Base-by-base conservation (phyloP, 2,888 invertebrate genomes). In the Conistra vaccinii region DNA sequence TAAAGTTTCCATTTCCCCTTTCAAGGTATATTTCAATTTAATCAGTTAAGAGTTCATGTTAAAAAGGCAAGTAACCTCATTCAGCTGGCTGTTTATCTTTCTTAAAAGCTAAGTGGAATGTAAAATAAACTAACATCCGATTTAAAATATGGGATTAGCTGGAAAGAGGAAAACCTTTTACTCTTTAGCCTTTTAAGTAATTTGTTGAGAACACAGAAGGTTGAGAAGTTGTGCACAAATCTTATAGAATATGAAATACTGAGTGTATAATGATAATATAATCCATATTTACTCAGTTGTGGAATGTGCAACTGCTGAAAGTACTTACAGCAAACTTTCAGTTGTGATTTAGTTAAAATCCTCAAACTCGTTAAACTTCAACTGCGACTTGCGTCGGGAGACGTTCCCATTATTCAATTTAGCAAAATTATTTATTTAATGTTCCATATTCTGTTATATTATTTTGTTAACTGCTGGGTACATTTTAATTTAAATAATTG, bases 321-420 rank as follows among this genome's bases (percentile, higher is more conserved):
- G 80, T 85, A 74, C 73, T 84, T 61, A 81, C 57, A 67, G 73
- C 73, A 61, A 86, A 86, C 80, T 88, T 86, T 83, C 72, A 84
- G 78, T 85, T 82, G 78, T 82, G 81, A 85, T 85, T 83, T 88
- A 85, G 84, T 84, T 85, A 84, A 83, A 83, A 84, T 88, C 77
- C 79, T 79, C 71, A 85, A 85, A 85, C 83, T 88, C 84, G 76
- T 86, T 88, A 82, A 85, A 88, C 84, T 87, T 83, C 74, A 73
- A 71, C 76, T 77, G 71, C 73, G 62, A 77, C 81, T 75, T 73
- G 69, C 74, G 62, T 66, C 73, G 70, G 69, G 53, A 76, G 80
- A 73, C 58, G 45, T 60, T 65, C 45, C 74, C 76, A 76, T 84
- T 79, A 79, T 86, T 83, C 48, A 68, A 81, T 85, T 84, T 69